Evolutionary conservation across 2,113 vertebrate species (phyloP).

Genomic region (Dinomys branickii): DNA sequence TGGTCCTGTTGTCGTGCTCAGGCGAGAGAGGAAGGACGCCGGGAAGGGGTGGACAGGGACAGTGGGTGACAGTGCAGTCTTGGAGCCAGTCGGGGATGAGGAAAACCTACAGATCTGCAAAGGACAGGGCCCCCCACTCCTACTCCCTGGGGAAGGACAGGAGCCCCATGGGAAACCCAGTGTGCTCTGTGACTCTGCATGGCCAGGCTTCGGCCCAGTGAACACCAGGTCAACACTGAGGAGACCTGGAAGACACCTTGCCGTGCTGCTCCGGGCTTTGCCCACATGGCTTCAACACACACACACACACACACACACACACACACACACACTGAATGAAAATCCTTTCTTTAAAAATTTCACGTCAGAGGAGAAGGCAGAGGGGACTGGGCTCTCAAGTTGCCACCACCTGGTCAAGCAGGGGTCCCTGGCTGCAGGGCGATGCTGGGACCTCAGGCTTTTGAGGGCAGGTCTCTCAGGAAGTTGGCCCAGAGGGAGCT

Average conservation of each 20-base stretch:
- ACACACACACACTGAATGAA: neutral
- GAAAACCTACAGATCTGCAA: neutral
- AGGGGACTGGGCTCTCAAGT: too few relatives aligned
- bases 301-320: neutral
- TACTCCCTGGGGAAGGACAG: neutral
- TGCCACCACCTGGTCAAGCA: rapidly evolving
- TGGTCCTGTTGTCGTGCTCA: neutral
- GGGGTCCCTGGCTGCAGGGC: too few relatives aligned
- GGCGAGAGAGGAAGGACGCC: neutral
- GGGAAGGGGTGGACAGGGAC: rapidly evolving
- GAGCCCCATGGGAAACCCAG: neutral
- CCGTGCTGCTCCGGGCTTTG: too few relatives aligned
- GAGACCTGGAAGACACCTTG: neutral
- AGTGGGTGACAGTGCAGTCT: neutral
- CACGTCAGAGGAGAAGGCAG: neutral
- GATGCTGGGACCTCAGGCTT: neutral
- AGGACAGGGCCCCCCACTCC: neutral
- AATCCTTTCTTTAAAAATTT: neutral
- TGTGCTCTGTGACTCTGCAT: neutral
- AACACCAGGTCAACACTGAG: neutral
- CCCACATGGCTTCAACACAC: too few relatives aligned
- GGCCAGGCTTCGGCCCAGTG: neutral
- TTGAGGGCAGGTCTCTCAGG: neutral
- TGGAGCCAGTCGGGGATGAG: neutral
- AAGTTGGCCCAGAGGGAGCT: neutral